A percentile compares a stretch with the other conserved stretches of the same genome.
These are phyloP conservation scores for Drosophila buzzatii DNA, from an alignment of 2,888 invertebrate species.

Conservation along the genomic window DNA sequence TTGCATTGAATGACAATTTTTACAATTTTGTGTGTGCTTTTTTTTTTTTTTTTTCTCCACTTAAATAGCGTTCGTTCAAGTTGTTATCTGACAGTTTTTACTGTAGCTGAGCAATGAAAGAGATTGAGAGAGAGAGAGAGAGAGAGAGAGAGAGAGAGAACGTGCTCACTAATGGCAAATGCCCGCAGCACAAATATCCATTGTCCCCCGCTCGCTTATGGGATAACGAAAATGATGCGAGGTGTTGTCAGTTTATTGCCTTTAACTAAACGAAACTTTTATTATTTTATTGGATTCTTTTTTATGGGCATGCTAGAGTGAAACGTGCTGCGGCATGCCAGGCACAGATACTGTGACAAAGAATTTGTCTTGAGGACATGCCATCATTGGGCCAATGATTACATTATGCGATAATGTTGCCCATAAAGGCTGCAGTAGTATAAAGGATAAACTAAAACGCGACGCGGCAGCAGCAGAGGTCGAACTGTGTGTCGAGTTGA, in stretches of 20 bases:
- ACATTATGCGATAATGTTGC: conserved; percentile 81
- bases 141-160: neutral
- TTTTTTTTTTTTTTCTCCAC: neutral
- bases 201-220: conserved; percentile 28
- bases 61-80: conserved; percentile 9
- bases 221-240: conserved; percentile 42
- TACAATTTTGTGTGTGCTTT: neutral
- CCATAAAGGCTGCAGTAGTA: conserved; percentile 70
- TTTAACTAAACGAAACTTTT: conserved; percentile 76
- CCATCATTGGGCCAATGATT: conserved; percentile 80
- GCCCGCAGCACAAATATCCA: conserved; percentile 42
- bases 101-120: conserved; percentile 14
- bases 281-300: conserved; percentile 73
- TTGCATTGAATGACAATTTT: conserved; percentile 14
- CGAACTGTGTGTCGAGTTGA: neutral
- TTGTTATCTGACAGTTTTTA: conserved; percentile 6
- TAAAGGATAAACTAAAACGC: conserved; percentile 37
- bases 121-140: conserved; percentile 6
- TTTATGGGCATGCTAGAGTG: conserved; percentile 17
- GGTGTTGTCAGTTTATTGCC: conserved; percentile 77
- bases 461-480: conserved; percentile 11
- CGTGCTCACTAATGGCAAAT: conserved; percentile 28
- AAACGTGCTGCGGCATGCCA: conserved; percentile 13
- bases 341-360: conserved; percentile 56
- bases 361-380: conserved; percentile 81